A percentile compares a stretch with the other conserved stretches of the same genome.
phyloP scores from a whole-genome alignment of 2,888 invertebrate genomes.

The Erebia ligea region DNA sequence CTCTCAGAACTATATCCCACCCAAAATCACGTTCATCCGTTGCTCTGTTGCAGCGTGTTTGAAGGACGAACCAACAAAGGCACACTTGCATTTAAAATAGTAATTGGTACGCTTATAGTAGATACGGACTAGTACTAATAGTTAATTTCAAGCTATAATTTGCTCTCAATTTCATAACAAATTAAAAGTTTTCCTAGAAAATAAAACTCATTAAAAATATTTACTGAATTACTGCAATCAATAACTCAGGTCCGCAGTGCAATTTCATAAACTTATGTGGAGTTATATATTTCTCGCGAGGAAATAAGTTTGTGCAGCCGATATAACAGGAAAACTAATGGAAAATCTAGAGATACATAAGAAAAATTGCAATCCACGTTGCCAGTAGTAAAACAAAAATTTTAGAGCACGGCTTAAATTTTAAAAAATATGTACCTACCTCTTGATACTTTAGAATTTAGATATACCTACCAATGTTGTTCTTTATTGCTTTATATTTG shows the following conservation, averaged over 20 bases:
- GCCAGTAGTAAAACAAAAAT: constrained; percentile 52
- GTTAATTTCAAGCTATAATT: not conserved
- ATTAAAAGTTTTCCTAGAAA: constrained; percentile 17
- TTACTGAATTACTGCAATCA: constrained; percentile 28
- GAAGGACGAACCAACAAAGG: too few species aligned
- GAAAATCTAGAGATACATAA: constrained; percentile 66
- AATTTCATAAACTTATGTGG: constrained; percentile 35
- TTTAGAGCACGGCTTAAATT: not conserved
- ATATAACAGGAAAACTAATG: constrained; percentile 54
- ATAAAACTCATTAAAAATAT: constrained; percentile 19
- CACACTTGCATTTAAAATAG: too few species aligned
- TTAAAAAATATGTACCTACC: not conserved
- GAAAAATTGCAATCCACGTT: constrained; percentile 73
- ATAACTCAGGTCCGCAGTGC: constrained; percentile 31
- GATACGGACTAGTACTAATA: too few species aligned
- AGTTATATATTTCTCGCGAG: constrained; percentile 37
- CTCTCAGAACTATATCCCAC: too few species aligned
- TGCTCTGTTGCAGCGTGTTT: too few species aligned
- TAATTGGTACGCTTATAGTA: too few species aligned
- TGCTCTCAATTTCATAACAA: not conserved
- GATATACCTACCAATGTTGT: too few species aligned
- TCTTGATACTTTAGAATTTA: not conserved
- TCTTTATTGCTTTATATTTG: too few species aligned
- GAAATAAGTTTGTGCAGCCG: constrained; percentile 51
- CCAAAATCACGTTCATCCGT: too few species aligned